Base-by-base conservation (phyloP, 2,888 invertebrate genomes). In the Eueremaeus valkanovi region DNA sequence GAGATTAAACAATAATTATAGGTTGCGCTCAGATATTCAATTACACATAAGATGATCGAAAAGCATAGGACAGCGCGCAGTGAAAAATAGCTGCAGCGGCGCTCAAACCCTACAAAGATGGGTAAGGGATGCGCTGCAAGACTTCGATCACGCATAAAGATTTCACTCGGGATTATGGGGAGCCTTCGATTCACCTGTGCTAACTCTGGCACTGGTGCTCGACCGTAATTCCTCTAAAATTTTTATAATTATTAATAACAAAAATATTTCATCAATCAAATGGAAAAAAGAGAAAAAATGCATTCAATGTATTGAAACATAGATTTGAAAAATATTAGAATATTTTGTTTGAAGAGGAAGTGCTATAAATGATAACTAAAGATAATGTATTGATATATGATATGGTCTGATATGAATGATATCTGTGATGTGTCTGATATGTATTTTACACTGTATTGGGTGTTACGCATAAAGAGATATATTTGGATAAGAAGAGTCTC, bases 21-120 rank as follows among this genome's bases (percentile, higher is more conserved):
- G 2, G 72, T 72, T 72, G 31, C 72, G 72, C 72, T 45, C 40
- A 42, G 51, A n/a, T 72, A 72, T 72, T 72, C 45, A 72, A 72
- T 72, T 72, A 72, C 51, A 42, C n/a, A 31, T 45, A 72, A 51
- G 40, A 51, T 72, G 72, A 72, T 73, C 49, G 73, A 73, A 73
- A 73, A 61, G 63, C 63, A 61, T 73, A 45, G 55, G 61, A 66
- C 66, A 66, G 66, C 40, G 13, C 8, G n/a, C 3, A 66, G 21
- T n/a, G 40, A 36, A 66, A 66, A 36, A 36, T 66, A 66, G 27
- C n/a, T 29, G 29, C 31, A 29, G 61, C 61, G 61, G 36, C 66
- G 21, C 21, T 66, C 36, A 36, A 5, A 66, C 36, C 36, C 36
- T 66, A 36, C n/a, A 36, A 66, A 21, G 36, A 36, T 5, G 66